These are phyloP conservation scores for Malurus melanocephalus DNA, from an alignment of 2,113 vertebrate species.

Conservation along the genomic window DNA sequence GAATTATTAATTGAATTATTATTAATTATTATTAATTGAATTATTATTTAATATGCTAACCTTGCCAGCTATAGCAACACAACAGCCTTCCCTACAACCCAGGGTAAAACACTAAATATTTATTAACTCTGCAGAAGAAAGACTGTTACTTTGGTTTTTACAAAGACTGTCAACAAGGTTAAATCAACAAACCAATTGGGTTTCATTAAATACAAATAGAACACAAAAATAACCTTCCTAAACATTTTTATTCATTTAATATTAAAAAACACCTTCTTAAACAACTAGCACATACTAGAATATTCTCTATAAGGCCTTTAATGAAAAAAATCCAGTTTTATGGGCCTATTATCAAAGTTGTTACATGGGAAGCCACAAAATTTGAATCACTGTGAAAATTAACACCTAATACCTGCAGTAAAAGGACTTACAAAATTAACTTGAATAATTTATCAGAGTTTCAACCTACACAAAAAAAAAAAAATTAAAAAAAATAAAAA, in stretches of 20 bases:
- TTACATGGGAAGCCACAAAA: fast-evolving
- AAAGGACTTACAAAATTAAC: fast-evolving
- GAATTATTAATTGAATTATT: too few species aligned
- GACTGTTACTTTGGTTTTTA: fast-evolving
- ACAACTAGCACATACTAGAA: fast-evolving
- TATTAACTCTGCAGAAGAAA: fast-evolving
- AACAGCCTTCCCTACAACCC: fast-evolving
- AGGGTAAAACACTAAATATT: fast-evolving
- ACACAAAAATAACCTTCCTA: fast-evolving
- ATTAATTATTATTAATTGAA: too few species aligned
- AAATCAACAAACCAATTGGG: fast-evolving
- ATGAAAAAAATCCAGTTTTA: fast-evolving
- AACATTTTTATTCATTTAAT: fast-evolving
- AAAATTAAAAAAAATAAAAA: fast-evolving
- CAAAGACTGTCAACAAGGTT: fast-evolving
- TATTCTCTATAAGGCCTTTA: fast-evolving
- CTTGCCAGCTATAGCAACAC: neutral
- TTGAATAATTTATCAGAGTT: fast-evolving
- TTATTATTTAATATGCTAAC: fast-evolving
- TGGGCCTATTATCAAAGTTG: fast-evolving
- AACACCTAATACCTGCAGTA: fast-evolving
- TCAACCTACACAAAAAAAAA: fast-evolving
- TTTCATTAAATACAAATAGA: fast-evolving
- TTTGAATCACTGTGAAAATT: fast-evolving
- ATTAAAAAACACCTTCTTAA: fast-evolving